phyloP scores from a whole-genome alignment of 2,797 vertebrate species.

The Gymnoscopelus braueri region DNA sequence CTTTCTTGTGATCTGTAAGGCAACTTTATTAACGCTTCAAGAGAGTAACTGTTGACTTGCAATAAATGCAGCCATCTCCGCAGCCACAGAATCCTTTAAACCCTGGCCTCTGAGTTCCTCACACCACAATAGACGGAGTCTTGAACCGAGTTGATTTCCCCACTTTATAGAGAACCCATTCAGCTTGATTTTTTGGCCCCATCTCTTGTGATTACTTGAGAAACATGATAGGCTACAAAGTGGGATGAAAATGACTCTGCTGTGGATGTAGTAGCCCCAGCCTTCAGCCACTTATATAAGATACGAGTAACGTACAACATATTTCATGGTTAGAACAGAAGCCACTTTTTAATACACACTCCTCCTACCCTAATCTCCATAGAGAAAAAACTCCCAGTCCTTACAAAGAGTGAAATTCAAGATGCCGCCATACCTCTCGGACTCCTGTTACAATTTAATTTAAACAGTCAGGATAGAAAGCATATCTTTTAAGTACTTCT shows the following conservation, averaged over 20 bases:
- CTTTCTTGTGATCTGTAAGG: slow-evolving; percentile 29
- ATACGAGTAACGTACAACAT: slow-evolving; percentile 30
- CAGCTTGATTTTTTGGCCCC: not conserved
- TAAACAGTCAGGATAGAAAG: slow-evolving; percentile 18
- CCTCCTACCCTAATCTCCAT: slow-evolving; percentile 29
- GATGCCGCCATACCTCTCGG: not conserved
- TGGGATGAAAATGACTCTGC: slow-evolving; percentile 30
- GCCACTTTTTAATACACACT: slow-evolving; percentile 26
- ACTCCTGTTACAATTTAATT: slow-evolving; percentile 22
- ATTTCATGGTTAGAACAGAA: slow-evolving; percentile 35
- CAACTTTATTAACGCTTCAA: slow-evolving; percentile 29
- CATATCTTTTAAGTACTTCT: slow-evolving; percentile 25
- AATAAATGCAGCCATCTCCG: slow-evolving; percentile 33
- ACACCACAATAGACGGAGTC: slow-evolving; percentile 35
- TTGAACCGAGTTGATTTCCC: slow-evolving; percentile 12
- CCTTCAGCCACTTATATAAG: slow-evolving; percentile 40
- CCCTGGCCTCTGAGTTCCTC: slow-evolving; percentile 26
- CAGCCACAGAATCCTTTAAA: slow-evolving; percentile 35
- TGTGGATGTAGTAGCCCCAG: slow-evolving; percentile 22
- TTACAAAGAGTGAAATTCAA: slow-evolving; percentile 8
- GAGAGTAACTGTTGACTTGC: slow-evolving; percentile 27
- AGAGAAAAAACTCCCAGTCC: not conserved
- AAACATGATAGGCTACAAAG: slow-evolving; percentile 31
- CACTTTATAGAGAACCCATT: not conserved
- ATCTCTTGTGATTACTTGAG: slow-evolving; percentile 9